A percentile compares a stretch with the other conserved stretches of the same genome.
phyloP scores from a whole-genome alignment of 2,113 vertebrate species.

The Vulpes ferrilata region DNA sequence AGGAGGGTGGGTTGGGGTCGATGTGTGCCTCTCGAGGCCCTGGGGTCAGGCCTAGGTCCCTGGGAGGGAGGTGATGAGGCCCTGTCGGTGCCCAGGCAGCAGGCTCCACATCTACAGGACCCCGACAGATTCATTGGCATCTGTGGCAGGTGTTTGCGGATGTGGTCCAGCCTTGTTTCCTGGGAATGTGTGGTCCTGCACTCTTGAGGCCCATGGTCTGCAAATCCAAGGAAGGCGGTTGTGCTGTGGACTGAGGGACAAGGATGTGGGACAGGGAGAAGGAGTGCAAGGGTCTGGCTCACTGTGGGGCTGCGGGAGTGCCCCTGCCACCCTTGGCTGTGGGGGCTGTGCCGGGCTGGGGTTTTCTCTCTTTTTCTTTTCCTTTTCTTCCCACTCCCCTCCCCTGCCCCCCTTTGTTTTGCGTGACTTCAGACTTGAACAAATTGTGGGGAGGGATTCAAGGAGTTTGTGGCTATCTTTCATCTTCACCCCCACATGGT shows the following conservation, averaged over 20 bases:
- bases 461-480: not conserved
- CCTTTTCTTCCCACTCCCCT: not conserved
- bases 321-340: not conserved
- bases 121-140: not conserved
- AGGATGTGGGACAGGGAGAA: not conserved
- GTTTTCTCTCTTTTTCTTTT: not conserved
- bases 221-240: not conserved
- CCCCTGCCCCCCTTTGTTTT: not conserved
- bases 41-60: not conserved
- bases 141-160: not conserved
- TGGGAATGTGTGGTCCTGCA: not conserved
- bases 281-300: not conserved
- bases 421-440: not conserved
- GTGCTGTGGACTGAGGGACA: not conserved
- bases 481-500: not conserved
- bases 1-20: not conserved
- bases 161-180: not conserved
- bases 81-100: not conserved
- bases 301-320: rapidly evolving
- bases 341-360: not conserved
- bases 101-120: not conserved
- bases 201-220: not conserved
- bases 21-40: not conserved
- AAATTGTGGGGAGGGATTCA: not conserved
- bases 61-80: not conserved